Base-by-base conservation (phyloP, 37 sponge, comb jelly and placozoan species). In the Mnemiopsis leidyi region DNA sequence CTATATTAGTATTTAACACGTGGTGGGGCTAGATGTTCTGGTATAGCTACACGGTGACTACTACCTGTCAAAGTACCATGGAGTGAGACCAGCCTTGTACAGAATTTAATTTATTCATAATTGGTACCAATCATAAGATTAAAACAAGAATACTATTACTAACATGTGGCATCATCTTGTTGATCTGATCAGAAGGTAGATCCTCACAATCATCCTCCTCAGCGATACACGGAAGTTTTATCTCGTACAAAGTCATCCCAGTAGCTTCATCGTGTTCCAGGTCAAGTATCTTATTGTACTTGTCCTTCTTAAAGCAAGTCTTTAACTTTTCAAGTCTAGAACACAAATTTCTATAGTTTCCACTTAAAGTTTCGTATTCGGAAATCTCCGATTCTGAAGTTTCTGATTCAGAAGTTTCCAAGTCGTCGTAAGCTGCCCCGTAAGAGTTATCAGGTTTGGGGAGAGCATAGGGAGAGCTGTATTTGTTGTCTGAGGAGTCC, bases 361-460 rank as follows among this genome's bases (percentile, higher is more conserved):
- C 90, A 38, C 16, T 39, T 37, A 85, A 37, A 25, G 90, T 85
- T 61, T 85, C 90, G 29, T 23, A 36, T 18, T 85, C 90, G 18
- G 90, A 85, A 38, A 37, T 61, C 0, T 85, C 90, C 2, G 61
- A 40, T 40, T 85, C 90, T 3, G 90, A 85, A 0, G 90, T 85
- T 13, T 85, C 90, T n/a, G 90, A 85, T 35, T 85, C 90, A 5
- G 90, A 85, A 25, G 48, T 85, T 28, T 38, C 61, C 16, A 16
- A 25, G 40, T 85, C 90, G 48, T 85, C 90, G 29, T 85, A 85
- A 35, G 90, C 90, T 23, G 90, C 90, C 1, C 90, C 90, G 61
- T 85, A 85, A 28, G 61, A 40, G 24, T 35, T 40, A 23, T 85
- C 90, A 26, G 82, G 82, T 29, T 34, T 79, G 35, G 40, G 61